Percentiles rank a stretch among this genome's conserved stretches.
phyloP scores from a whole-genome alignment of 1,140 invertebrate genomes.

The Latrodectus geometricus region DNA sequence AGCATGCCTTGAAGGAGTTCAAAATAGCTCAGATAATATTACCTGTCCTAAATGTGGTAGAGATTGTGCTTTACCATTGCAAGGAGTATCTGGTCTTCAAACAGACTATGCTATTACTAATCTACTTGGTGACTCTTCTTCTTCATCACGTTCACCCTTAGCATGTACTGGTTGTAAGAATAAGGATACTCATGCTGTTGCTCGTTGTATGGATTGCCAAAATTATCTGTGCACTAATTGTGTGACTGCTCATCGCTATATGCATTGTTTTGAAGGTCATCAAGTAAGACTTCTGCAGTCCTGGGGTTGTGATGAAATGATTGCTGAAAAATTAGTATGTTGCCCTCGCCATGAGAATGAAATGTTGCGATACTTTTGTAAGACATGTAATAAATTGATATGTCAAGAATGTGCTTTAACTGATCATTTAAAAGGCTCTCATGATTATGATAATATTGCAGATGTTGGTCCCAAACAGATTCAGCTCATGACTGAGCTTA shows the following conservation, averaged over 20 bases:
- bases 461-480: slow-evolving; percentile 87
- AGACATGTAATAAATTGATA: slow-evolving; percentile 87
- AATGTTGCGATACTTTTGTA: slow-evolving; percentile 89
- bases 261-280: slow-evolving; percentile 98
- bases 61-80: slow-evolving; percentile 71
- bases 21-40: slow-evolving; percentile 77
- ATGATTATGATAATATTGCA: slow-evolving; percentile 86
- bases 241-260: slow-evolving; percentile 97
- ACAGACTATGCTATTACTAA: slow-evolving; percentile 77
- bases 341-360: slow-evolving; percentile 89
- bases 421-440: slow-evolving; percentile 91
- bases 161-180: slow-evolving; percentile 88
- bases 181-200: slow-evolving; percentile 85
- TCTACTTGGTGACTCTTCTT: slow-evolving; percentile 68
- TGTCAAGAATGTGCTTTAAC: slow-evolving; percentile 93
- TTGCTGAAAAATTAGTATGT: slow-evolving; percentile 79
- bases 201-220: slow-evolving; percentile 91
- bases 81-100: slow-evolving; percentile 70
- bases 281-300: slow-evolving; percentile 89
- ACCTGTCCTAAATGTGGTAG: slow-evolving; percentile 84
- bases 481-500: slow-evolving; percentile 81
- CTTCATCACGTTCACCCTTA: slow-evolving; percentile 64
- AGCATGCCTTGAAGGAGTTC: slow-evolving; percentile 78
- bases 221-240: slow-evolving; percentile 96
- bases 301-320: slow-evolving; percentile 73